phyloP scores from a whole-genome alignment of 2,797 vertebrate genomes.

The Pantherophis vulpinus region DNA sequence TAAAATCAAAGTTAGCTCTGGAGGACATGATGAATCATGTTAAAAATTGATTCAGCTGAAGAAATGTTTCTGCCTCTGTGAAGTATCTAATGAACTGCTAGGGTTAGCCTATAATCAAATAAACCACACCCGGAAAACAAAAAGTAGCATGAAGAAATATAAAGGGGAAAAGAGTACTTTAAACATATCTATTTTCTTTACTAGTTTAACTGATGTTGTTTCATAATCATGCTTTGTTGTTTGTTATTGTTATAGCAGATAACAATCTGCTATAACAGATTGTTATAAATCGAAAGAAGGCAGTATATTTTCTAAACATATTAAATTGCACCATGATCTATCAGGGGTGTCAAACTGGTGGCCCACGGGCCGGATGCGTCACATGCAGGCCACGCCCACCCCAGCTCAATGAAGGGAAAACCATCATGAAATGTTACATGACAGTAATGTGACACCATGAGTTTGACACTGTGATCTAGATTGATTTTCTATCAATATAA shows the following conservation, averaged over 20 bases:
- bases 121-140: neutral
- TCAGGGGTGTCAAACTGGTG: too few relatives aligned
- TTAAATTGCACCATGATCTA: neutral
- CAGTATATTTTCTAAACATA: neutral
- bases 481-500: neutral
- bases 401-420: too few relatives aligned
- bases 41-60: neutral
- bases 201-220: neutral
- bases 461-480: neutral
- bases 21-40: neutral
- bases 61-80: neutral
- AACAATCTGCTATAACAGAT: too few relatives aligned
- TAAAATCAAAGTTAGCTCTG: neutral
- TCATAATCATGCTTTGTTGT: neutral
- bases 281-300: neutral
- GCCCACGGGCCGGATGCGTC: rapidly evolving
- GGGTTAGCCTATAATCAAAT: neutral
- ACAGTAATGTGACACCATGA: rapidly evolving
- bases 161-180: neutral
- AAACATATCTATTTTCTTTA: neutral
- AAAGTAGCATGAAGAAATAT: neutral
- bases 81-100: neutral
- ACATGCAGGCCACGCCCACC: too few relatives aligned
- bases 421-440: too few relatives aligned
- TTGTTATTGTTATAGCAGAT: neutral